Evolutionary conservation across 2,797 vertebrate genomes (phyloP).

Genomic region (Sebastes trivittatus): DNA sequence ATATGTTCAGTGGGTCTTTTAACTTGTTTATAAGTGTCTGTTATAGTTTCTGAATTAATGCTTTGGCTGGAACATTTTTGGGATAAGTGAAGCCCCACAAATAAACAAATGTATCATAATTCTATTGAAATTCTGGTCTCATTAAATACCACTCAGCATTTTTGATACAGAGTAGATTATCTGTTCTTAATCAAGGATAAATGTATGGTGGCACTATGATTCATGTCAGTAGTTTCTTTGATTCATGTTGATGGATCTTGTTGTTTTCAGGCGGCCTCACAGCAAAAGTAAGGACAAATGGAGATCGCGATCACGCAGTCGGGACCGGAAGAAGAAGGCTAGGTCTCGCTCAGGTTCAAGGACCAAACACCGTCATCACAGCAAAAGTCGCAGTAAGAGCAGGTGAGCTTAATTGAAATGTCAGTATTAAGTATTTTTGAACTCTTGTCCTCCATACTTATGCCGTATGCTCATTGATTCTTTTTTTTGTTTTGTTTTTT

Average conservation of each 20-base stretch:
- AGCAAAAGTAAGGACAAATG: conserved; percentile 92
- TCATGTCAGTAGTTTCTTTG: background rate
- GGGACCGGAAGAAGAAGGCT: conserved; percentile 87
- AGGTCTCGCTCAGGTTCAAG: conserved; percentile 91
- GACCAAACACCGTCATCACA: conserved; percentile 91
- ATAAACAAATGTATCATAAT: background rate
- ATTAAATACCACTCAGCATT: background rate
- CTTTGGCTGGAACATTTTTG: background rate
- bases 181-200: background rate
- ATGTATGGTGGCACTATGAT: background rate
- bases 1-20: background rate
- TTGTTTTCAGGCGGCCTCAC: conserved; percentile 87
- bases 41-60: background rate
- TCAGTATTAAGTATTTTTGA: background rate
- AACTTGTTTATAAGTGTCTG: background rate
- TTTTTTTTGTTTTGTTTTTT: conserved; percentile 10
- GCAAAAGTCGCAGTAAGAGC: conserved; percentile 92
- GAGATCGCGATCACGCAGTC: conserved; percentile 86
- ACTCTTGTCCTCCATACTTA: background rate
- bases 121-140: background rate
- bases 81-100: background rate
- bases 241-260: conserved; percentile 14
- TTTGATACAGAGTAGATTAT: background rate
- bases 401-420: conserved; percentile 73
- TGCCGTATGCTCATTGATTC: background rate